Evolutionary conservation across 2,113 vertebrate species (phyloP).

Genomic region (Mungos mungo): DNA sequence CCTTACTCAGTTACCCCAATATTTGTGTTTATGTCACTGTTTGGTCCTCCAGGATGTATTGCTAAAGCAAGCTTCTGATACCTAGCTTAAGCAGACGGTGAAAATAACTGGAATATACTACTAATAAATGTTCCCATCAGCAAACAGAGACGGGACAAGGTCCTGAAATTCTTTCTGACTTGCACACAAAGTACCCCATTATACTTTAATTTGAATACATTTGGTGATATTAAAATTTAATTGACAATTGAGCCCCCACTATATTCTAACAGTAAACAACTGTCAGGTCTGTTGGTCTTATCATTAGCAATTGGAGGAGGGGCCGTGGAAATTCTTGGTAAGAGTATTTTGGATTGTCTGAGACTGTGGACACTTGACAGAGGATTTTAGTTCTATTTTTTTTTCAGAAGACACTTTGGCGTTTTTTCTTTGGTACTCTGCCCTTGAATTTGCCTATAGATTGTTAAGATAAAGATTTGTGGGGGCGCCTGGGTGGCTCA

Average conservation of each 20-base stretch:
- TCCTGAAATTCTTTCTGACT: background rate
- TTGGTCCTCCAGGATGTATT: background rate
- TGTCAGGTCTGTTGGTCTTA: background rate
- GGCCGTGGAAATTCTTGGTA: background rate
- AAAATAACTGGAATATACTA: background rate
- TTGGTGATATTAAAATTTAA: background rate
- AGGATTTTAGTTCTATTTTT: background rate
- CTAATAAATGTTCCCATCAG: background rate
- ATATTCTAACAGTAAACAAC: background rate
- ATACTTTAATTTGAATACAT: background rate
- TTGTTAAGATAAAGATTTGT: background rate
- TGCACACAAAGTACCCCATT: background rate
- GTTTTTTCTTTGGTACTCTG: background rate
- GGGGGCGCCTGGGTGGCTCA: too few relatives aligned
- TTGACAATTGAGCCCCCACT: background rate
- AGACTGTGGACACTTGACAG: conserved; percentile 21
- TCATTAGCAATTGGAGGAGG: background rate
- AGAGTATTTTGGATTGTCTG: background rate
- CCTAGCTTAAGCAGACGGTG: background rate
- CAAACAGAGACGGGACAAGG: background rate
- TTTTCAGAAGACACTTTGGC: background rate
- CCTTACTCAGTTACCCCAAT: background rate
- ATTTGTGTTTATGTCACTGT: background rate
- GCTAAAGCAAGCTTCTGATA: background rate
- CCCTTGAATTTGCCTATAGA: background rate